Evolutionary conservation across 2,888 invertebrate genomes (phyloP).

Genomic region (Poecilus cupreus): DNA sequence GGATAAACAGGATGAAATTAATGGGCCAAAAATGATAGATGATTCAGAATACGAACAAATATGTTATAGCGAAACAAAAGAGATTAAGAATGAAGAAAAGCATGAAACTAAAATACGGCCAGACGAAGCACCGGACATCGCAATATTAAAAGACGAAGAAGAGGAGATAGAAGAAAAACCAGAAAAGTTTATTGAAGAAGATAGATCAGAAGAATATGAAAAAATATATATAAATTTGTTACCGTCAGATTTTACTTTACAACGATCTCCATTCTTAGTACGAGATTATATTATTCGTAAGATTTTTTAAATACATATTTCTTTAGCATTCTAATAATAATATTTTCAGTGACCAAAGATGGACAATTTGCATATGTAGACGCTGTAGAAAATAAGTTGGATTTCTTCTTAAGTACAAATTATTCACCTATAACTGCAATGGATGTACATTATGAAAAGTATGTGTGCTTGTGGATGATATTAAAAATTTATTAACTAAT

Average conservation of each 20-base stretch:
- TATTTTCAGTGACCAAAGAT: slow-evolving; percentile 71
- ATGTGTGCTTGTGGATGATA: slow-evolving; percentile 45
- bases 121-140: neutral
- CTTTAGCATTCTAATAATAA: neutral
- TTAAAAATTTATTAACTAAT: slow-evolving; percentile 14
- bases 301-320: slow-evolving; percentile 2
- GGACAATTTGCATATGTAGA: slow-evolving; percentile 75
- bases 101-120: too few relatives aligned
- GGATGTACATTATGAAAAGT: slow-evolving; percentile 76
- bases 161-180: neutral
- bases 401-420: slow-evolving; percentile 72
- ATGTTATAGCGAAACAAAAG: too few relatives aligned
- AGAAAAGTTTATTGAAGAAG: slow-evolving; percentile 57
- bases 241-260: slow-evolving; percentile 74
- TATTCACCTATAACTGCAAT: slow-evolving; percentile 64
- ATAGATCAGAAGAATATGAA: slow-evolving; percentile 67
- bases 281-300: slow-evolving; percentile 77
- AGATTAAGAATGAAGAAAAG: too few relatives aligned
- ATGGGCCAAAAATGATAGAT: too few relatives aligned
- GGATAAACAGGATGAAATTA: too few relatives aligned
- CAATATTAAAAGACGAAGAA: neutral
- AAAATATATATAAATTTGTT: slow-evolving; percentile 66
- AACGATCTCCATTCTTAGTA: slow-evolving; percentile 73
- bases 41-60: too few relatives aligned
- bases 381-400: slow-evolving; percentile 73